phyloP scores from a whole-genome alignment of 1,140 invertebrate genomes.

The Penaeus japonicus region DNA sequence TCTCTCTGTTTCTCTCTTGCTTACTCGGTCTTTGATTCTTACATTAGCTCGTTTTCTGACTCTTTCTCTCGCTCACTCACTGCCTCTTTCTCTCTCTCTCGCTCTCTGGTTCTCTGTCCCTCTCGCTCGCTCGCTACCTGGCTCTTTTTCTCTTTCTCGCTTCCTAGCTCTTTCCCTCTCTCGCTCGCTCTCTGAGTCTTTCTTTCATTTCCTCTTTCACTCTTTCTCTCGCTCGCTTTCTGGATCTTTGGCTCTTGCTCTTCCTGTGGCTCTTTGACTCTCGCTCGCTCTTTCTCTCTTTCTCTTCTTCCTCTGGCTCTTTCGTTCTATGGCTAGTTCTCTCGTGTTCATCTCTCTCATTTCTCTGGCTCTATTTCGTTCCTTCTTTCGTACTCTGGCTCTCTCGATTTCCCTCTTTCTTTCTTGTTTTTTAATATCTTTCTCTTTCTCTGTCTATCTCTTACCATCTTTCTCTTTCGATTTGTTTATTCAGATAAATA shows the following conservation, averaged over 20 bases:
- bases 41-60: not conserved
- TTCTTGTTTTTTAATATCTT: not conserved
- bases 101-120: no score
- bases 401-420: not conserved
- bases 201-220: no score
- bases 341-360: not conserved
- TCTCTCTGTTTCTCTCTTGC: not conserved
- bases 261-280: no score
- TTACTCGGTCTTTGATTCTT: not conserved
- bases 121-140: no score
- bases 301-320: not conserved
- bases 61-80: not conserved
- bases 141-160: no score
- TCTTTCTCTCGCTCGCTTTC: no score
- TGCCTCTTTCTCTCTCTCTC: no score
- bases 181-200: no score
- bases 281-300: no score
- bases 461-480: not conserved
- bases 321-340: not conserved
- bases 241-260: no score
- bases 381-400: not conserved
- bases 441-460: not conserved
- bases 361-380: not conserved
- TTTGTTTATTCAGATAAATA: not conserved
- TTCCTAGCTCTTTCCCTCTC: not conserved